A percentile compares a stretch with the other conserved stretches of the same genome.
phyloP scores from a whole-genome alignment of 1,140 invertebrate species.

The Tigriopus japonicus region DNA sequence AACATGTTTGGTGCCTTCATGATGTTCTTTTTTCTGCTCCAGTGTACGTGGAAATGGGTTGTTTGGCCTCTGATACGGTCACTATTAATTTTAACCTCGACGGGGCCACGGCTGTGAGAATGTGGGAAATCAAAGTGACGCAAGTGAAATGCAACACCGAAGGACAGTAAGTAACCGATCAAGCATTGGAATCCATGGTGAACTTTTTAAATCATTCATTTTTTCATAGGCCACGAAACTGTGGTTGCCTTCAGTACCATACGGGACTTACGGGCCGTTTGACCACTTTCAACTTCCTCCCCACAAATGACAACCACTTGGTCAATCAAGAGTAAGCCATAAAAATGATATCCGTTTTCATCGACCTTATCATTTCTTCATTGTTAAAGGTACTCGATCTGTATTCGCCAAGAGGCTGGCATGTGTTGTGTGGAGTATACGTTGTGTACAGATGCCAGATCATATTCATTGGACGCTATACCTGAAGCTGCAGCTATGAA shows the following conservation, averaged over 20 bases:
- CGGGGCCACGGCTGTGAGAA: neutral
- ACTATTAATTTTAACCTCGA: neutral
- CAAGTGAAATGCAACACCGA: conserved; percentile 1
- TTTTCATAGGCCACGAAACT: neutral
- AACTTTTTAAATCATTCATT: neutral
- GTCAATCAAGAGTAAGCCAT: neutral
- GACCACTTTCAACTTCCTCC: neutral
- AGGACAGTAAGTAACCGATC: too few species aligned
- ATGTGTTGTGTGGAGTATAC: neutral
- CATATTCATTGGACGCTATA: neutral
- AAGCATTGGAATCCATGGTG: too few species aligned
- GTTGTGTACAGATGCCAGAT: neutral
- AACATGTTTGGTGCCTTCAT: too few species aligned
- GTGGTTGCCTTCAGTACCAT: conserved; percentile 6
- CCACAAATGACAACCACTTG: conserved; percentile 1
- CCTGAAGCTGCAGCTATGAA: too few species aligned
- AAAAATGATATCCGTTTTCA: too few species aligned
- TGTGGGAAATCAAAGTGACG: conserved; percentile 5
- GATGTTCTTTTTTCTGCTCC: too few species aligned
- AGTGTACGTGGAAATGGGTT: conserved; percentile 8
- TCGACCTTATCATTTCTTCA: neutral
- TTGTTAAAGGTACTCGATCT: neutral
- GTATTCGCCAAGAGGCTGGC: neutral
- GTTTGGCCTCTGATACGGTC: neutral
- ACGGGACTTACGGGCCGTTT: neutral